Percentiles rank a stretch among this genome's conserved stretches.
Evolutionary conservation across 92 coral and sea anemone species (phyloP).

Genomic region (Palythoa heliodiscus): DNA sequence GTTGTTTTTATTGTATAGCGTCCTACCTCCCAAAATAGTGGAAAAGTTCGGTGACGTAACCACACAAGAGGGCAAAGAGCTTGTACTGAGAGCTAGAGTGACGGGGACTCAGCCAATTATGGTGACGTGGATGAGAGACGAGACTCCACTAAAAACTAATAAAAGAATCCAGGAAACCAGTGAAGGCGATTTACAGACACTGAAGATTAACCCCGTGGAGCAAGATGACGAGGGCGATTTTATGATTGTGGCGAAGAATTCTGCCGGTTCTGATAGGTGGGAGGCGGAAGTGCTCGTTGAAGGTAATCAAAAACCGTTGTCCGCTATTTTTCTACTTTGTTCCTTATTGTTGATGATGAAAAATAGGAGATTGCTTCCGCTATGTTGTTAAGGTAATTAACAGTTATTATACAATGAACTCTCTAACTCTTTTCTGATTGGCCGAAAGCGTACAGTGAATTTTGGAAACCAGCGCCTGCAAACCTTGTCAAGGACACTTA

Average conservation of each 20-base stretch:
- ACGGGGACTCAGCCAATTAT: slow-evolving; percentile 67
- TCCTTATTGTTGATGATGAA: too few relatives aligned
- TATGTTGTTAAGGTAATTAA: too few relatives aligned
- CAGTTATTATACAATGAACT: too few relatives aligned
- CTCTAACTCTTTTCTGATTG: too few relatives aligned
- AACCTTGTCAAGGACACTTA: too few relatives aligned
- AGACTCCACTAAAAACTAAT: slow-evolving; percentile 54
- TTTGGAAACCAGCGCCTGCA: too few relatives aligned
- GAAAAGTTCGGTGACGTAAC: slow-evolving; percentile 71
- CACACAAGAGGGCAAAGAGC: slow-evolving; percentile 70
- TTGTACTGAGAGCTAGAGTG: slow-evolving; percentile 58
- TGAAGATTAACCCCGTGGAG: slow-evolving; percentile 65
- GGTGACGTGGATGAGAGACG: slow-evolving; percentile 76
- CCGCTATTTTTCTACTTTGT: not conserved
- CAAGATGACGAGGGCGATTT: slow-evolving; percentile 78
- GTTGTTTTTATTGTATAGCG: slow-evolving; percentile 32
- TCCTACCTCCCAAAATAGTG: slow-evolving; percentile 68
- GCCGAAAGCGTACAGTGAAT: too few relatives aligned
- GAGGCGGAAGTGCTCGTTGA: slow-evolving; percentile 82
- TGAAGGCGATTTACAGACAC: slow-evolving; percentile 64
- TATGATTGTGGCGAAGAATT: slow-evolving; percentile 84
- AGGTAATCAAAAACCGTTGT: slow-evolving; percentile 48
- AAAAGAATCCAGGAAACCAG: slow-evolving; percentile 51
- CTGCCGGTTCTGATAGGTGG: slow-evolving; percentile 71
- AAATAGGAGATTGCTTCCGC: too few relatives aligned